Evolutionary conservation across 2,888 invertebrate genomes (phyloP).

Genomic region (Crossocerus cetratus): DNA sequence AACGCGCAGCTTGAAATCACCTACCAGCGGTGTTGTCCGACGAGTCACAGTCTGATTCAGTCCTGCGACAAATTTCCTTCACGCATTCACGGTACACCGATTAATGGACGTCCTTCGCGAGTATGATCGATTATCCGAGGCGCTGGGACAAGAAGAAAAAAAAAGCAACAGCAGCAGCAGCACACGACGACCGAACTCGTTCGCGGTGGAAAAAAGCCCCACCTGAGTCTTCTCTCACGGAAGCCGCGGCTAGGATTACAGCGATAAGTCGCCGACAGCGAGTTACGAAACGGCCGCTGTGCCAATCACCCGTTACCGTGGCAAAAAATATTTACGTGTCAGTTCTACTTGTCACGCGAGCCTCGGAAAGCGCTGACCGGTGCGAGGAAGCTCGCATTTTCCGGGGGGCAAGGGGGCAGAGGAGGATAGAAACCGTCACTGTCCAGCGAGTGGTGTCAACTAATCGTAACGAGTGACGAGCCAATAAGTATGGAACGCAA

Average conservation of each 20-base stretch:
- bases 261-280: constrained; percentile 35
- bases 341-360: constrained; percentile 37
- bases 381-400: no score
- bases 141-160: constrained; percentile 9
- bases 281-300: constrained; percentile 33
- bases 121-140: constrained; percentile 16
- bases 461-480: no score
- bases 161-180: no score
- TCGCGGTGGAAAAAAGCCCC: constrained; percentile 16
- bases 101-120: constrained; percentile 9
- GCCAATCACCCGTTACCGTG: constrained; percentile 28
- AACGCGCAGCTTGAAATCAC: no score
- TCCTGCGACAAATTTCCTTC: no score
- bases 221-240: constrained; percentile 28
- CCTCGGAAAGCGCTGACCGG: neutral
- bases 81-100: neutral
- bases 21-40: no score
- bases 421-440: no score
- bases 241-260: constrained; percentile 26
- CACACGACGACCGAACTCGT: neutral
- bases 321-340: constrained; percentile 16
- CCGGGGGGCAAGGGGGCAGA: no score
- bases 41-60: no score
- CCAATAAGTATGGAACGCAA: no score
- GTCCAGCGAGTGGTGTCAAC: no score